phyloP scores from a whole-genome alignment of 1,140 invertebrate species.

The Zaprionus ghesquierei region DNA sequence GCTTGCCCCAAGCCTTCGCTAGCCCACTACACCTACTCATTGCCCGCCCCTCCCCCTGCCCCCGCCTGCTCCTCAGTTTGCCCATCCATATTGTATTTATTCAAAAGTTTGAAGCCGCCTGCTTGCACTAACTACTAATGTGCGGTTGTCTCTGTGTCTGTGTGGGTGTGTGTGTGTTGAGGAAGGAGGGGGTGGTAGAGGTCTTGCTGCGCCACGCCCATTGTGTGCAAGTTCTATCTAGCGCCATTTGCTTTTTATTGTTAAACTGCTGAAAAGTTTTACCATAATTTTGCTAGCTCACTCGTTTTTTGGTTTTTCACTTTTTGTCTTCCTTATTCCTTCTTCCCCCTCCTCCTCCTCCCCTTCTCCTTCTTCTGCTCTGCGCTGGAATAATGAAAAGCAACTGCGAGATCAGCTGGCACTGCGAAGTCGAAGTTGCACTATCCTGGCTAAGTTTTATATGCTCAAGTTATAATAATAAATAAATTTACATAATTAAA shows the following conservation, averaged over 20 bases:
- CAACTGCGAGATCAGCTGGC: not conserved
- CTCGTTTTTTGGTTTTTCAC: conserved; percentile 29
- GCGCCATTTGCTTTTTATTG: conserved; percentile 78
- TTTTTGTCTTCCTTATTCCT: conserved; percentile 10
- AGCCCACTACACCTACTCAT: not conserved
- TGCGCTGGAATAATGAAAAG: conserved; percentile 38
- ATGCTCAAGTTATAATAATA: not conserved
- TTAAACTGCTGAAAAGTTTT: conserved; percentile 76
- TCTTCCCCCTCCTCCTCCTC: too few species aligned
- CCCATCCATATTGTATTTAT: conserved; percentile 67
- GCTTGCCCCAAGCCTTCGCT: not conserved
- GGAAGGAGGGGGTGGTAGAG: not conserved
- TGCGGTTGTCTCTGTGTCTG: conserved; percentile 53
- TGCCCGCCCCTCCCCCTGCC: not conserved
- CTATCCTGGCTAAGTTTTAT: not conserved
- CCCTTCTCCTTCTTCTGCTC: not conserved
- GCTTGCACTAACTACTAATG: conserved; percentile 80
- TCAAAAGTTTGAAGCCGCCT: conserved; percentile 76
- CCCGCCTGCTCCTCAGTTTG: not conserved
- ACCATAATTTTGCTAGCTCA: conserved; percentile 64
- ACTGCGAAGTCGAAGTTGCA: conserved; percentile 4
- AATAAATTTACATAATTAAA: not conserved
- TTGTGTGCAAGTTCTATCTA: conserved; percentile 59
- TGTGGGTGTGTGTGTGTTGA: conserved; percentile 15
- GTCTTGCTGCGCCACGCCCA: conserved; percentile 40